phyloP scores from a whole-genome alignment of 2,797 vertebrate genomes.

The Ceryle rudis region DNA sequence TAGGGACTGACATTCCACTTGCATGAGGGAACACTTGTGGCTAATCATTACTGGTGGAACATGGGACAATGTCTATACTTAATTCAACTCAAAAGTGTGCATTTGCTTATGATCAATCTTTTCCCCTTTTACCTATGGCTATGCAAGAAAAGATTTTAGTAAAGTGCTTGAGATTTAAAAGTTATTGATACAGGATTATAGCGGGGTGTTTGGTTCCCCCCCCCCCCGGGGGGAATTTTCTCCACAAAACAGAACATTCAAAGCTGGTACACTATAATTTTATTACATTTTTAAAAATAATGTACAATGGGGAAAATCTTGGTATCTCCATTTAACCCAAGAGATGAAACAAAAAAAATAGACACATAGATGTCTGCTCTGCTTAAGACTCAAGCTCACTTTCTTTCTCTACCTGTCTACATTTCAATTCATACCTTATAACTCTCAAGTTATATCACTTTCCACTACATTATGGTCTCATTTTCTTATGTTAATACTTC shows the following conservation, averaged over 20 bases:
- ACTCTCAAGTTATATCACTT: neutral
- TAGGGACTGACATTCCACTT: neutral
- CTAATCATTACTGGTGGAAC: neutral
- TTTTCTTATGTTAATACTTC: neutral
- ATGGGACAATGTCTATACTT: neutral
- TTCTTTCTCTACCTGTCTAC: neutral
- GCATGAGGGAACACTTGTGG: neutral
- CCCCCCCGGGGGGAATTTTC: no score
- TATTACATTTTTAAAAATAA: neutral
- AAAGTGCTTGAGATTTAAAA: neutral
- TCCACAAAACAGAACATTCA: neutral
- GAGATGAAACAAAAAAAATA: neutral
- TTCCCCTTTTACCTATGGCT: neutral
- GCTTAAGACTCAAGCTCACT: neutral
- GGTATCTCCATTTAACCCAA: neutral
- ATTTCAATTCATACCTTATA: neutral
- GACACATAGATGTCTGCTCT: neutral
- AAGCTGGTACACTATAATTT: neutral
- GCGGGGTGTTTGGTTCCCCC: no score
- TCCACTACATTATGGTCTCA: neutral
- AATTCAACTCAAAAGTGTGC: neutral
- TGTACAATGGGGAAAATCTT: accelerated
- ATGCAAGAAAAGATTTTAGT: neutral
- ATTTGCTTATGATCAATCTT: neutral
- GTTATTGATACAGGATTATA: neutral